Evolutionary conservation across 2,888 invertebrate species (phyloP).

Genomic region (Pandemis heparana): DNA sequence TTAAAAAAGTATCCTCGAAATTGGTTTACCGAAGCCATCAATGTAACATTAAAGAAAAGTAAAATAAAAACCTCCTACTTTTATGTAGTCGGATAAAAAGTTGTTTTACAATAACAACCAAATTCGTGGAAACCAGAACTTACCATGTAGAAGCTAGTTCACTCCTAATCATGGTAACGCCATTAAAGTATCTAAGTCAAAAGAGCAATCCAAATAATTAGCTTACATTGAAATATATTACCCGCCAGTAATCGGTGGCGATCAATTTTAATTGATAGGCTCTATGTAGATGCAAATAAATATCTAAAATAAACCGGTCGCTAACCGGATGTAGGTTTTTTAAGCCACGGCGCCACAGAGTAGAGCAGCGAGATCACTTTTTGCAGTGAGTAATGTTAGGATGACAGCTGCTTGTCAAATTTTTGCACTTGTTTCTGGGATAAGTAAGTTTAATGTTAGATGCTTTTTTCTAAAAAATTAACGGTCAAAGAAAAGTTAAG

Average conservation of each 20-base stretch:
- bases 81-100: too few relatives aligned
- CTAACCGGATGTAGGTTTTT: conserved; percentile 53
- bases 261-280: conserved; percentile 44
- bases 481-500: too few relatives aligned
- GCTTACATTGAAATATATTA: conserved; percentile 12
- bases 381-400: conserved; percentile 25
- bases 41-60: too few relatives aligned
- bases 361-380: conserved; percentile 33
- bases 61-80: too few relatives aligned
- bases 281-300: conserved; percentile 39
- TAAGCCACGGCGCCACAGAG: conserved; percentile 36
- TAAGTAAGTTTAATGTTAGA: not conserved
- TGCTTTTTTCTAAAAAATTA: too few relatives aligned
- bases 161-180: not conserved
- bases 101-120: not conserved
- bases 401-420: conserved; percentile 37
- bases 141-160: not conserved
- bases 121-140: not conserved
- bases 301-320: conserved; percentile 51
- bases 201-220: conserved; percentile 14
- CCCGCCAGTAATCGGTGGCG: conserved; percentile 34
- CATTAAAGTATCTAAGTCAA: not conserved
- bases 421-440: not conserved
- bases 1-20: too few relatives aligned
- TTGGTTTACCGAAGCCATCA: too few relatives aligned